These are phyloP conservation scores for Tenthredo amoena DNA, from an alignment of 2,888 invertebrate genomes.

Conservation along the genomic window DNA sequence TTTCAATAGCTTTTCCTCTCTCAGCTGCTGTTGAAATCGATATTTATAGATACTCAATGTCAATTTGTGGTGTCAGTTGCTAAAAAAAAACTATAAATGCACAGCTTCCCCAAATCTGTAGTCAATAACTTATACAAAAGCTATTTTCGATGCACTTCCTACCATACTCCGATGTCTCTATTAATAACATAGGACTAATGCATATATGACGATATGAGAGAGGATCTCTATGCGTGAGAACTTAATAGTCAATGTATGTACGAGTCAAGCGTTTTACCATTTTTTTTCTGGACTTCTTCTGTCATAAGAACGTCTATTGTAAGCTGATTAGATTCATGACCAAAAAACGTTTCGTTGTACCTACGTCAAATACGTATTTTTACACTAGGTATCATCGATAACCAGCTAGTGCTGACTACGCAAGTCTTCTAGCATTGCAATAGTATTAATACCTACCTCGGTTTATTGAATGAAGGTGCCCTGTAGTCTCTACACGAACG, in stretches of 20 bases:
- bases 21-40: slow-evolving; percentile 3
- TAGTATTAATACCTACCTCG: slow-evolving; percentile 30
- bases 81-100: not conserved
- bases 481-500: slow-evolving; percentile 15
- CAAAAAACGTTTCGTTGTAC: slow-evolving; percentile 25
- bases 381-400: not conserved
- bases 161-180: not conserved
- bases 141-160: not conserved
- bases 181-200: not conserved
- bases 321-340: slow-evolving; percentile 20
- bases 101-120: not conserved
- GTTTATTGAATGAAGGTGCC: slow-evolving; percentile 29
- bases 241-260: not conserved
- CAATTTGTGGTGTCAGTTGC: not conserved
- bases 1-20: not conserved
- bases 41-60: not conserved
- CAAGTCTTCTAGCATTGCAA: not conserved
- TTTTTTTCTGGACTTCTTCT: slow-evolving; percentile 11
- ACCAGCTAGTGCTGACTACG: not conserved
- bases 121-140: not conserved
- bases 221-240: not conserved
- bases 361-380: not conserved
- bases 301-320: slow-evolving; percentile 45
- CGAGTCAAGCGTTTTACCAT: not conserved
- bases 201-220: not conserved